Evolutionary conservation across 2,113 vertebrate species (phyloP).

Genomic region (Plectropomus leopardus): DNA sequence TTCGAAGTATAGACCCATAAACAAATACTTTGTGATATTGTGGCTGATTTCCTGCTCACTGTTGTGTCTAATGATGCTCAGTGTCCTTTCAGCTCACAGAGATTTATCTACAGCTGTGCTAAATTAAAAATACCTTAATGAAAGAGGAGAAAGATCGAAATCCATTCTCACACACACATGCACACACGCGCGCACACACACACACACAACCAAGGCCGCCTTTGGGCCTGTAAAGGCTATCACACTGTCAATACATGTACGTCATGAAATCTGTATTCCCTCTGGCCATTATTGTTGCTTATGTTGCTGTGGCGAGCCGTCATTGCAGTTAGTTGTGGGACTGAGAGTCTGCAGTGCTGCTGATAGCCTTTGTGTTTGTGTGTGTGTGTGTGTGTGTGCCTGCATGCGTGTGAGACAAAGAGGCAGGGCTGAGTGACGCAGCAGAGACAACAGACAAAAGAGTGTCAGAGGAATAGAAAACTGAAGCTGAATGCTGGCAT

Average conservation of each 20-base stretch:
- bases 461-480: neutral
- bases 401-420: neutral
- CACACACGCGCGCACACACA: neutral
- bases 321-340: conserved; percentile 34
- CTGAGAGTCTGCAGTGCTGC: conserved; percentile 30
- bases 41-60: no score
- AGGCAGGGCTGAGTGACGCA: conserved; percentile 11
- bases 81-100: no score
- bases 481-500: conserved; percentile 5
- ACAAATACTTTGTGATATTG: no score
- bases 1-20: neutral
- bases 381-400: conserved; percentile 1
- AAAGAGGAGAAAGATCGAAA: conserved; percentile 2
- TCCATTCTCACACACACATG: conserved; percentile 8
- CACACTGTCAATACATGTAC: conserved; percentile 32
- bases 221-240: neutral
- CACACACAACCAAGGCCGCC: neutral
- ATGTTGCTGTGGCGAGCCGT: conserved; percentile 28
- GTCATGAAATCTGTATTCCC: conserved; percentile 54
- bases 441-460: conserved; percentile 30
- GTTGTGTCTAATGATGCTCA: no score
- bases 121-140: neutral
- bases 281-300: conserved; percentile 10
- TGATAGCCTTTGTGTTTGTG: conserved; percentile 36
- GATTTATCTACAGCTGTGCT: no score